Evolutionary conservation across 2,797 vertebrate species (phyloP).

Genomic region (Aulostomus chinensis): DNA sequence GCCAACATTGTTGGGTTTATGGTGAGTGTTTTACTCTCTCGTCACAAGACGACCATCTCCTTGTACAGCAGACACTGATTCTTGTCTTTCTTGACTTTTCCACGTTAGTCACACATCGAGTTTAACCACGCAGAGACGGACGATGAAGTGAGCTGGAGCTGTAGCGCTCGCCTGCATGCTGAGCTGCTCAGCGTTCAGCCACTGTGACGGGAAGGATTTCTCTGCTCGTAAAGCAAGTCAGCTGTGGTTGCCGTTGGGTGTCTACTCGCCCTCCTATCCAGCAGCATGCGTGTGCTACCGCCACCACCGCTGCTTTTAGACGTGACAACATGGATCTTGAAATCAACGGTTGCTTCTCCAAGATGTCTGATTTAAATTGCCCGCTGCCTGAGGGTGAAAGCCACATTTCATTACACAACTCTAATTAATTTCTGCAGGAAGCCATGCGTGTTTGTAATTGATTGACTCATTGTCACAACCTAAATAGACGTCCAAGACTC

Average conservation of each 20-base stretch:
- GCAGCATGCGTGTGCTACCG: conserved; percentile 7
- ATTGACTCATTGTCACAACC: conserved; percentile 64
- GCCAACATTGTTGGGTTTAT: too few species aligned
- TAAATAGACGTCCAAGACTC: conserved; percentile 51
- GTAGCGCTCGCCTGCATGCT: too few species aligned
- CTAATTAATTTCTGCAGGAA: conserved; percentile 69
- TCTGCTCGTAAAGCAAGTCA: conserved; percentile 46
- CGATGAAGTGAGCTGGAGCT: too few species aligned
- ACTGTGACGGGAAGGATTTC: conserved; percentile 50
- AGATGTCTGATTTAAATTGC: conserved; percentile 39
- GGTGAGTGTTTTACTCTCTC: too few species aligned
- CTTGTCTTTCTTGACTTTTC: too few species aligned
- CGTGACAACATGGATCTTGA: conserved; percentile 12
- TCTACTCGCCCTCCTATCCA: conserved; percentile 39
- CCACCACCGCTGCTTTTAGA: conserved; percentile 7
- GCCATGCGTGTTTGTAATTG: conserved; percentile 48
- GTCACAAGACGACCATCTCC: too few species aligned
- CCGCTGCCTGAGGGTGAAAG: conserved; percentile 21
- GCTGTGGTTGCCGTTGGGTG: conserved; percentile 50
- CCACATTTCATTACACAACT: conserved; percentile 61
- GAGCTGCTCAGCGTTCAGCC: conserved; percentile 43
- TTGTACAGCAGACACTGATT: too few species aligned
- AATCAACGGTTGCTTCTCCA: conserved; percentile 24
- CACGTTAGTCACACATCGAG: too few species aligned
- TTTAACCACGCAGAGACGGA: too few species aligned